A percentile compares a stretch with the other conserved stretches of the same genome.
Conservation (phyloP, 2,888 invertebrate genomes). For the Epinotia nisella region DNA sequence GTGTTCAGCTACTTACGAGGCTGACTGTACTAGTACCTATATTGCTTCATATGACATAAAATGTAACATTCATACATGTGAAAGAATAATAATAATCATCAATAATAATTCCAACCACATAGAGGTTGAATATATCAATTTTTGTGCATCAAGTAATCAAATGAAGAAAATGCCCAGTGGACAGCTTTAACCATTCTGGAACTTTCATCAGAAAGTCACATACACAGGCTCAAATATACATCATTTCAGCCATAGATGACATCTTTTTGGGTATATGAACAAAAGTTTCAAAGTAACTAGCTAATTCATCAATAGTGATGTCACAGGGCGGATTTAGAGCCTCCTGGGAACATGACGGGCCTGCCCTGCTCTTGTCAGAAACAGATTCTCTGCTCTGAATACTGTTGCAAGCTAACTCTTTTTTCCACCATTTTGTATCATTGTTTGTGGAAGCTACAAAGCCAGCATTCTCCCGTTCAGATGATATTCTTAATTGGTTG, state of each 20-base stretch:
- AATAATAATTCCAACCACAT: constrained; percentile 17
- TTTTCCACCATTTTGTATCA: constrained; percentile 70
- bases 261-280: constrained; percentile 99
- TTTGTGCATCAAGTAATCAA: not conserved
- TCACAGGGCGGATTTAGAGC: constrained; percentile 90
- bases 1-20: too few relatives aligned
- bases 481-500: constrained; percentile 75
- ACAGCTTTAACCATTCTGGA: not conserved
- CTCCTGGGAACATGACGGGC: constrained; percentile 90
- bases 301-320: constrained; percentile 96
- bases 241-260: constrained; percentile 99
- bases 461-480: constrained; percentile 51
- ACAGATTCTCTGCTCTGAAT: constrained; percentile 55
- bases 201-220: not conserved
- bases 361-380: constrained; percentile 62
- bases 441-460: constrained; percentile 50
- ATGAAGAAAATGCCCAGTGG: constrained; percentile 4
- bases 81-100: constrained; percentile 18
- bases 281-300: constrained; percentile 97
- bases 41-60: constrained; percentile 3
- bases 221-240: constrained; percentile 91
- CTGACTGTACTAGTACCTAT: too few relatives aligned
- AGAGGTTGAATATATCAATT: not conserved
- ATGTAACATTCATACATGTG: constrained; percentile 1
- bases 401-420: constrained; percentile 54